These are phyloP conservation scores for Astreopora myriophthalma DNA, from an alignment of 64 coral and sea anemone genomes.

Conservation along the genomic window DNA sequence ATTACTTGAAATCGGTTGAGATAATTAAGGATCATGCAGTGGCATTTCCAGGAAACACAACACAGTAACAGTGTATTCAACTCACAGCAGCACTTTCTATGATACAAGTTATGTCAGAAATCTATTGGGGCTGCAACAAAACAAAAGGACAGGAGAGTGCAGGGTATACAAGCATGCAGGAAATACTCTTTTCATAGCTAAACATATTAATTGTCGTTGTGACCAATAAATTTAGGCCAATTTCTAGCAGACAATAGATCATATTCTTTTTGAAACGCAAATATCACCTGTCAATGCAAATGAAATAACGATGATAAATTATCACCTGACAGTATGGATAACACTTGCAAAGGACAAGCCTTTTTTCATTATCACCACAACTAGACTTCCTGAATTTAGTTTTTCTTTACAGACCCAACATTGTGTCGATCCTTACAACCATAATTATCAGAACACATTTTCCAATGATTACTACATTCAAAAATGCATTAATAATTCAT, in stretches of 20 bases:
- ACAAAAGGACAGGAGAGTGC: background rate
- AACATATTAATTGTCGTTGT: background rate
- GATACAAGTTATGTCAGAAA: background rate
- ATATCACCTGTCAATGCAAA: background rate
- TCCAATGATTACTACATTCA: background rate
- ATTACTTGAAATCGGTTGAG: background rate
- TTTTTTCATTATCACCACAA: background rate
- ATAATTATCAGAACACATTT: background rate
- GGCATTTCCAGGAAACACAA: background rate
- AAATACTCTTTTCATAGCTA: background rate
- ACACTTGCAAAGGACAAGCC: background rate
- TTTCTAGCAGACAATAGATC: background rate
- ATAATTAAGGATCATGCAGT: background rate
- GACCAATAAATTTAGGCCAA: background rate
- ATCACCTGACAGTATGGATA: background rate
- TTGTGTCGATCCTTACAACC: background rate
- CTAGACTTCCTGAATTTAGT: background rate
- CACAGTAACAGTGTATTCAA: background rate
- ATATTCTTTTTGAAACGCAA: background rate
- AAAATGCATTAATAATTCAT: too few relatives aligned
- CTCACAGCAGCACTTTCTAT: background rate
- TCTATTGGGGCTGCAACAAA: background rate
- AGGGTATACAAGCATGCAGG: background rate
- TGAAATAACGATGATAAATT: background rate
- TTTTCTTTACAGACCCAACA: background rate